A percentile compares a stretch with the other conserved stretches of the same genome.
phyloP scores from a whole-genome alignment of 1,140 invertebrate species.

The Pentalonia nigronervosa region DNA sequence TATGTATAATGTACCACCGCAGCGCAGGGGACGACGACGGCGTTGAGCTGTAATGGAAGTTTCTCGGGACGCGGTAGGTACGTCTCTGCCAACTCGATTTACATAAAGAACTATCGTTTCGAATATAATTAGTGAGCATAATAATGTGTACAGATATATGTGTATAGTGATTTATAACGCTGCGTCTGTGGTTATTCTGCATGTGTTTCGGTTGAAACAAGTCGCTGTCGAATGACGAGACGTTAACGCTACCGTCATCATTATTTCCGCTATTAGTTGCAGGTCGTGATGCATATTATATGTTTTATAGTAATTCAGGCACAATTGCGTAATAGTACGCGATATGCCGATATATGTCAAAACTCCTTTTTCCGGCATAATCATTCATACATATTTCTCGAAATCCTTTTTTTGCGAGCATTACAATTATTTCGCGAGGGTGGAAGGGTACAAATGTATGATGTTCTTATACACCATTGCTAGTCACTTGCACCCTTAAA shows the following conservation, averaged over 20 bases:
- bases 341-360: not conserved
- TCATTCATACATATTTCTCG: not conserved
- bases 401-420: not conserved
- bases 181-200: not conserved
- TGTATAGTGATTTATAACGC: not conserved
- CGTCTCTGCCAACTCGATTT: not conserved
- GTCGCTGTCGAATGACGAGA: not conserved
- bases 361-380: not conserved
- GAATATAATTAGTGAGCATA: not conserved
- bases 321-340: too few species aligned
- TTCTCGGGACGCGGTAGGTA: not conserved
- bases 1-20: not conserved
- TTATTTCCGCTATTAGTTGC: not conserved
- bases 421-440: not conserved
- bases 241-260: not conserved
- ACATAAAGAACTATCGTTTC: conserved; percentile 20
- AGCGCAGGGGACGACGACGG: not conserved
- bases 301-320: too few species aligned
- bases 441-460: not conserved
- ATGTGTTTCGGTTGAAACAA: not conserved
- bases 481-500: not conserved
- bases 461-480: not conserved
- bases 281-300: too few species aligned
- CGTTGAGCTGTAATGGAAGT: not conserved
- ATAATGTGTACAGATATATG: too few species aligned